phyloP scores from a whole-genome alignment of 1,140 invertebrate species.

The Drosophila kikkawai region DNA sequence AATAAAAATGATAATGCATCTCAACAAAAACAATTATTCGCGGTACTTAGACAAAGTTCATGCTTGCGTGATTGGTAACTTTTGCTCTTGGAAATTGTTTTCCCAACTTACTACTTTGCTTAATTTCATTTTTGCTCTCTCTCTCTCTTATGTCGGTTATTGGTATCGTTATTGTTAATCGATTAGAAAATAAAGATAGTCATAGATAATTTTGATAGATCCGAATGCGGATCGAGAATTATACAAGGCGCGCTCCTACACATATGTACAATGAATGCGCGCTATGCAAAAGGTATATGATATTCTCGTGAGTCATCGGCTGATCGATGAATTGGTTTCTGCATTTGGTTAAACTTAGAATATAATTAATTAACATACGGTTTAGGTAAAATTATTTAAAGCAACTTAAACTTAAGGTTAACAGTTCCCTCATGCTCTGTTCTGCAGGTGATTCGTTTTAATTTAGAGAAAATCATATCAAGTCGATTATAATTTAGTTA shows the following conservation, averaged over 20 bases:
- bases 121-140: slow-evolving; percentile 30
- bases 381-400: slow-evolving; percentile 56
- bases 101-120: slow-evolving; percentile 31
- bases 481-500: slow-evolving; percentile 40
- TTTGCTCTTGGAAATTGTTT: slow-evolving; percentile 44
- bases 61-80: slow-evolving; percentile 44
- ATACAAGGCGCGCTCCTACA: slow-evolving; percentile 28
- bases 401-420: slow-evolving; percentile 51
- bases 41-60: slow-evolving; percentile 48
- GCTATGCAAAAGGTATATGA: slow-evolving; percentile 21
- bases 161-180: slow-evolving; percentile 34
- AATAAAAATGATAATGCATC: slow-evolving; percentile 54
- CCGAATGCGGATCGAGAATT: slow-evolving; percentile 41
- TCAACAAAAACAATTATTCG: slow-evolving; percentile 55
- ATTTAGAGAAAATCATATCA: slow-evolving; percentile 35
- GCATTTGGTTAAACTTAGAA: slow-evolving; percentile 43
- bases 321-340: slow-evolving; percentile 26
- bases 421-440: slow-evolving; percentile 29
- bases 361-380: slow-evolving; percentile 49
- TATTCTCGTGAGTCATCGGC: slow-evolving; percentile 35
- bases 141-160: slow-evolving; percentile 38
- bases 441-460: slow-evolving; percentile 13
- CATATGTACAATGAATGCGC: slow-evolving; percentile 48
- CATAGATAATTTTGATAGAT: slow-evolving; percentile 50
- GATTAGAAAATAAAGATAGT: slow-evolving; percentile 51